A percentile compares a stretch with the other conserved stretches of the same genome.
Conservation (phyloP, 1,140 invertebrate species). For the Hypothenemus hampei region DNA sequence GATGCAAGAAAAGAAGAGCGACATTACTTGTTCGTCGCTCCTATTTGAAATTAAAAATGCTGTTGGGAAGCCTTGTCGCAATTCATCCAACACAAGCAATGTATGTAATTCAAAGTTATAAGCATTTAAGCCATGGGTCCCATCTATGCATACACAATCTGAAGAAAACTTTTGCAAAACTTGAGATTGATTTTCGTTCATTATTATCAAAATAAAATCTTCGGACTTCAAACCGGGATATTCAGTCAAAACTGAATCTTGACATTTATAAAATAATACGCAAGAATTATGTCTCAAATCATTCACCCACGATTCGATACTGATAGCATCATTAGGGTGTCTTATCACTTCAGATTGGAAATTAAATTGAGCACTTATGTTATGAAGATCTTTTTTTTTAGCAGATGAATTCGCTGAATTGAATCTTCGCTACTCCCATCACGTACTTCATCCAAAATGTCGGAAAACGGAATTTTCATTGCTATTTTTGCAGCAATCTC, state of each 20-base stretch:
- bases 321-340: constrained; percentile 3
- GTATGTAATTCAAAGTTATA: constrained; percentile 19
- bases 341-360: constrained; percentile 3
- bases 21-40: constrained; percentile 7
- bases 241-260: constrained; percentile 3
- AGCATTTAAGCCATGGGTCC: constrained; percentile 18
- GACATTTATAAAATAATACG: constrained; percentile 16
- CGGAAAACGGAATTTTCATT: constrained; percentile 21
- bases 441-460: constrained; percentile 25
- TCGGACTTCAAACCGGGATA: constrained; percentile 4
- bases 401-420: constrained; percentile 19
- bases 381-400: constrained; percentile 27
- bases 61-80: constrained; percentile 17
- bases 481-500: constrained; percentile 26
- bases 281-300: not conserved
- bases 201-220: constrained; percentile 25
- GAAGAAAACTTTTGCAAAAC: not conserved
- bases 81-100: constrained; percentile 20
- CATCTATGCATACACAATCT: constrained; percentile 25
- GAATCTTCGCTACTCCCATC: not conserved
- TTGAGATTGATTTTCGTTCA: constrained; percentile 9
- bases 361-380: constrained; percentile 17
- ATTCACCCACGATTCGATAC: constrained; percentile 11
- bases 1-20: constrained; percentile 12
- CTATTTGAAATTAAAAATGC: constrained; percentile 26